Base-by-base conservation (phyloP, 2,888 invertebrate genomes). In the Metacarcinus magister region DNA sequence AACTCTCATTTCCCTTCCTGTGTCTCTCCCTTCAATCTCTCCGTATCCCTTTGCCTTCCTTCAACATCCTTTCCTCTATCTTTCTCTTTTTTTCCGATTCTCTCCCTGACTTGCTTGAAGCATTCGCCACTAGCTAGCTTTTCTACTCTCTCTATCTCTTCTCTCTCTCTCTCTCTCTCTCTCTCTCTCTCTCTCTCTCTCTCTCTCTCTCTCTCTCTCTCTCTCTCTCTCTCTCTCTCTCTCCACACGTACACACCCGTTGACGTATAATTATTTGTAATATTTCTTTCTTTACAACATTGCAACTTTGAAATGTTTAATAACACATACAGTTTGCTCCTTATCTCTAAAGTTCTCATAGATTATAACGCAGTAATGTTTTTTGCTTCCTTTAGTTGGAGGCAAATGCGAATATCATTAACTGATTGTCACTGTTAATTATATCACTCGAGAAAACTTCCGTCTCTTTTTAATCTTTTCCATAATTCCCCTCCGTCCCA, bases 181-280 rank as follows among this genome's bases (percentile, higher is more conserved):
- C 39, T 39, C 89, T 32, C 39, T 46, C 46, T 91, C 43, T 91
- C 91, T 91, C 43, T 91, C 91, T 91, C 43, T 91, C 91, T 92
- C 44, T 92, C 92, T 92, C 44, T 92, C 92, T 92, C 44, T 90
- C 75, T 75, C 75, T 75, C 75, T 75, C 75, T 75, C 75, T 75
- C 75, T 75, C 75, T 75, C 75, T 75, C 75, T 75, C 75, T 75
- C 75, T 82, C 94, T 94, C n/a, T 48, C 94, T 94, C 28, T 94
- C 32, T 48, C 32, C 10, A 48, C 60, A 48, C 60, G 28, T 60
- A 60, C 67, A 23, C 67, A 67, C 67, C 19, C n/a, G n/a, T 23
- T 75, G 75, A 75, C 7, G 23, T 2, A 75, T 23, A n/a, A n/a
- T 23, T 28, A n/a, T 75, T 23, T n/a, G 28, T 7, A 75, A 75